phyloP scores from a whole-genome alignment of 1,140 invertebrate species.

The Camponotus vicinus region DNA sequence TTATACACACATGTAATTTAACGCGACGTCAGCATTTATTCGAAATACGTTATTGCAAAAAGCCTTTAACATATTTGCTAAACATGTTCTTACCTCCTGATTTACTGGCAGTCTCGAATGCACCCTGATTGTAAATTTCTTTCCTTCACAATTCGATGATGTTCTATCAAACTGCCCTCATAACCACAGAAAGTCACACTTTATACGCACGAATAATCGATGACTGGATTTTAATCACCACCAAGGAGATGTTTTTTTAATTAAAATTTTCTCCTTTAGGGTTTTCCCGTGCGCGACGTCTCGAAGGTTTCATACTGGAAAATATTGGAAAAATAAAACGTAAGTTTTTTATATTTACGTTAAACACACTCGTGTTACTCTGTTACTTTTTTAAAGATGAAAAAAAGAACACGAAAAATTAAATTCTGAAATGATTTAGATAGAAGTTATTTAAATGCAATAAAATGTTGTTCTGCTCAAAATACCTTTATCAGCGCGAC shows the following conservation, averaged over 20 bases:
- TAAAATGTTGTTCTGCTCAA: not conserved
- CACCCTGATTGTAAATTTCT: constrained; percentile 39
- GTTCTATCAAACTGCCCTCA: constrained; percentile 64
- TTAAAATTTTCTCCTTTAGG: constrained; percentile 1
- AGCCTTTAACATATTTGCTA: not conserved
- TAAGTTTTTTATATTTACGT: not conserved
- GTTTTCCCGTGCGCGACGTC: not conserved
- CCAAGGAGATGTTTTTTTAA: not conserved
- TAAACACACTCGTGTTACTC: not conserved
- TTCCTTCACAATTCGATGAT: constrained; percentile 18
- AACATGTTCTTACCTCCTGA: constrained; percentile 63
- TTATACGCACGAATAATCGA: constrained; percentile 36
- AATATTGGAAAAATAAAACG: not conserved
- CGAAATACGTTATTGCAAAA: not conserved
- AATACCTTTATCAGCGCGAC: not conserved
- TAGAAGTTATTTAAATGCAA: constrained; percentile 2
- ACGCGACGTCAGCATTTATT: not conserved
- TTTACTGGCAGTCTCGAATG: constrained; percentile 57
- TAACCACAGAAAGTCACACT: constrained; percentile 34
- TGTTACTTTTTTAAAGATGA: not conserved
- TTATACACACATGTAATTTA: not conserved
- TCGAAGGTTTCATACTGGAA: constrained; percentile 11
- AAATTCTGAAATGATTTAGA: not conserved
- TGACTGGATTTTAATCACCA: constrained; percentile 38
- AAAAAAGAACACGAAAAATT: not conserved